Percentiles rank a stretch among this genome's conserved stretches.
Evolutionary conservation across 2,113 vertebrate genomes (phyloP).

Genomic region (Eurypyga helias): DNA sequence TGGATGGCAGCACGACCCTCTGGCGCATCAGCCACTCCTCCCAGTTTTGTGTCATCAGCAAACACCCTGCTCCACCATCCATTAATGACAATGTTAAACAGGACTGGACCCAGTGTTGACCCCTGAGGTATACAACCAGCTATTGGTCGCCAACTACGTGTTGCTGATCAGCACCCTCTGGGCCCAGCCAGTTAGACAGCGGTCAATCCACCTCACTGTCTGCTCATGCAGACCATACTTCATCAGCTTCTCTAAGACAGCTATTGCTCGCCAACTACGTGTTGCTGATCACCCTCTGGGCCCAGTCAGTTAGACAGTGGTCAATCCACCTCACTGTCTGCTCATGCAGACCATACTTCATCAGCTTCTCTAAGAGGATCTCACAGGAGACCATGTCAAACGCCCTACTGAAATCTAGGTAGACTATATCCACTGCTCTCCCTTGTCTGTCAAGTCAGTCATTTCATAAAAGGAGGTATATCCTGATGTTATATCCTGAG

Average conservation of each 20-base stretch:
- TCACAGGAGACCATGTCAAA: neutral
- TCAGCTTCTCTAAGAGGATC: neutral
- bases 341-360: neutral
- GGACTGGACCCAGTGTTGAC: neutral
- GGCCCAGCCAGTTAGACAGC: neutral
- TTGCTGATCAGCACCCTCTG: fast-evolving
- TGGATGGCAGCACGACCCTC: neutral
- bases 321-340: neutral
- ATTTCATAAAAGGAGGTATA: neutral
- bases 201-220: neutral
- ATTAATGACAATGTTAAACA: neutral
- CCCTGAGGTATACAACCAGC: fast-evolving
- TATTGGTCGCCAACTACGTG: fast-evolving
- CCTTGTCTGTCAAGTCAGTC: neutral
- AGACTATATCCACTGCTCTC: neutral
- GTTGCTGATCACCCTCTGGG: fast-evolving
- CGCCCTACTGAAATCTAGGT: neutral
- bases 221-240: neutral
- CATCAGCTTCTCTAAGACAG: no score
- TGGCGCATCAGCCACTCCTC: neutral
- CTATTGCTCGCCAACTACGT: fast-evolving
- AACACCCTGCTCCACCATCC: neutral
- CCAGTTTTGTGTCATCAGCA: neutral
- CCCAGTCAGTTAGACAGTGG: neutral
- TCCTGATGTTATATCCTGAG: neutral